Evolutionary conservation across 92 coral and sea anemone genomes (phyloP), one percentile per base, ranked within the genome.

Genomic region (Galaxea fascicularis): DNA sequence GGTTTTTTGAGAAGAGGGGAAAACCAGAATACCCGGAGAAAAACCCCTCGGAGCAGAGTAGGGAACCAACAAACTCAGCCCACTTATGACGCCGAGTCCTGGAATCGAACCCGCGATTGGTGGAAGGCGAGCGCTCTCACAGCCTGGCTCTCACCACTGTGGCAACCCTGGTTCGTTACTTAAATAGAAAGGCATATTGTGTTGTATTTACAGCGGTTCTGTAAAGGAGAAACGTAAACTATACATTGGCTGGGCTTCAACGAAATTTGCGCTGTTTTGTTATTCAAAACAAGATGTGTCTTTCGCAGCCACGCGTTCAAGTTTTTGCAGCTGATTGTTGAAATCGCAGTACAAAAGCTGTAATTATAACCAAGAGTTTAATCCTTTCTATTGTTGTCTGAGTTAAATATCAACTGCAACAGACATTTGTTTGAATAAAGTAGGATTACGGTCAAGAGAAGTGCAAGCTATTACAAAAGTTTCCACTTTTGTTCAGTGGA

Each of bases 331-430:
- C 59, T 60, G 82, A 62, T 56, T 60, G 41, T 16, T 60, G 44
- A 22, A 63, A 63, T 20, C 71, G 60, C 16, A 59, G 22, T 58
- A 39, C 41, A 59, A 77, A 56, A 77, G 71, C 41, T 60, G 24
- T 62, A 41, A 77, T 77, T 62, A 44, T 22, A 60, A 21, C 25
- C 28, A 45, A 74, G 51, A 30, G 65, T 26, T 25, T 28, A 31
- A 39, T 41, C 44, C 8, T 76, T 39, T 25, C 67, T 18, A 60
- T 62, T 77, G 68, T 63, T 41, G 71, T 77, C 82, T 77, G 54
- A 45, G 54, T 44, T 49, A 9, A 77, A 77, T 62, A 8, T n/a
- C 41, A 30, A 56, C 62, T 56, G 62, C 62, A 56, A 49, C 54
- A 49, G 54, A 24, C 22, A 14, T 25, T 6, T 6, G 28, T 30